A percentile compares a stretch with the other conserved stretches of the same genome.
Conservation (phyloP, 2,113 vertebrate genomes). For the Albula goreensis region DNA sequence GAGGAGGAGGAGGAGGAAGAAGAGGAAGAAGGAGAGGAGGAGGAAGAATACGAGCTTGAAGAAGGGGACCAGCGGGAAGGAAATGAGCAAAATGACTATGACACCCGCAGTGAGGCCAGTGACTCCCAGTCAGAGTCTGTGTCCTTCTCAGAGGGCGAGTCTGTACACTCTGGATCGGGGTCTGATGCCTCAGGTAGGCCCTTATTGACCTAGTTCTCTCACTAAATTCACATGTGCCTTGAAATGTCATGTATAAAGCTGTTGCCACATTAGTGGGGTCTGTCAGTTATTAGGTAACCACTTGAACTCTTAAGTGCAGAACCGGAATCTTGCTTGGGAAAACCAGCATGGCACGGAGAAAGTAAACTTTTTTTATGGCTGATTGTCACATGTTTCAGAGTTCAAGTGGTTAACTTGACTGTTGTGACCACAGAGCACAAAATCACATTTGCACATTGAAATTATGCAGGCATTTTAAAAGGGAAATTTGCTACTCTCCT, state of each 20-base stretch:
- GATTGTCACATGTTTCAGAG: not conserved
- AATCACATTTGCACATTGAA: not conserved
- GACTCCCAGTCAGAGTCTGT: slow-evolving; percentile 93
- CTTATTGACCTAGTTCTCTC: not conserved
- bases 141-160: slow-evolving; percentile 90
- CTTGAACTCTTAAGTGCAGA: slow-evolving; percentile 9
- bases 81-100: slow-evolving; percentile 82
- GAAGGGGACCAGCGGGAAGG: slow-evolving; percentile 81
- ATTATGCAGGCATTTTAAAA: not conserved
- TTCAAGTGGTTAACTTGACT: not conserved
- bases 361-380: not conserved
- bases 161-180: slow-evolving; percentile 83
- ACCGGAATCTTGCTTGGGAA: not conserved
- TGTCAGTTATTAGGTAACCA: not conserved
- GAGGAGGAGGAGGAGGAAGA: slow-evolving; percentile 72
- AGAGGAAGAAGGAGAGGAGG: slow-evolving; percentile 75
- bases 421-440: not conserved
- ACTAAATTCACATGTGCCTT: not conserved
- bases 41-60: slow-evolving; percentile 82
- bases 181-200: slow-evolving; percentile 87
- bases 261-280: not conserved
- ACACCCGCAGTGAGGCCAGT: slow-evolving; percentile 93
- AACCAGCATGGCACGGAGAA: not conserved
- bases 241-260: not conserved
- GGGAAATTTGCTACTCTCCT: too few relatives aligned